Base-by-base conservation (phyloP, 2,888 invertebrate species). In the Plagiodera versicolora region DNA sequence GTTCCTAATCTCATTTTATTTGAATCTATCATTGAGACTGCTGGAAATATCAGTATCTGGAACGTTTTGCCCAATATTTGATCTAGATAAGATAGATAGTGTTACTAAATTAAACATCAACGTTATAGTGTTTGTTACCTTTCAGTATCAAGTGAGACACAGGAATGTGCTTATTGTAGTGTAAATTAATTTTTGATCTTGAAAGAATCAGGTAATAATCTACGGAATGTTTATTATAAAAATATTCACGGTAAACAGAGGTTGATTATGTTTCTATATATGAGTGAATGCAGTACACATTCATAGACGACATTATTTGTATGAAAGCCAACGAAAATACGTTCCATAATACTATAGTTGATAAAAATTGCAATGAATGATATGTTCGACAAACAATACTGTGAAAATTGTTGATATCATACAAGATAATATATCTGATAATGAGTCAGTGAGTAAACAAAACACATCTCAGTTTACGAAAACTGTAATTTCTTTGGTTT, bases 51-150 rank as follows among this genome's bases (percentile, higher is more conserved):
- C 45, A 46, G 19, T 45, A 56, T 51, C 52, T 52, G 56, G 10
- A 10, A 17, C 39, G 14, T 39, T 60, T 56, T 61, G 55, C 53
- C 61, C 56, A 64, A 64, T 61, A 61, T 64, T 61, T 61, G 53
- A 50, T 19, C 50, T 18, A 64, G 64, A 64, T 64, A 64, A 64
- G 64, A 64, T n/a, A n/a, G n/a, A n/a, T 64, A 59, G 44, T 24
- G 11, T 14, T 10, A n/a, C 39, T 39, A 16, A 10, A 53, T 20
- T 44, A 53, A 44, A 44, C 24, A 53, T 11, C 24, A 17, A 24
- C 11, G 18, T 18, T 39, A 39, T 14, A 32, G 5, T 39, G 39
- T 14, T n/a, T n/a, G 8, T 1, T 39, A 11, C 39, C 14, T 39
- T 39, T 2, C 14, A 14, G 2, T 2, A 39, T n/a, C 39, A 39